phyloP scores from a whole-genome alignment of 2,113 vertebrate genomes.

The Euleptes europaea region DNA sequence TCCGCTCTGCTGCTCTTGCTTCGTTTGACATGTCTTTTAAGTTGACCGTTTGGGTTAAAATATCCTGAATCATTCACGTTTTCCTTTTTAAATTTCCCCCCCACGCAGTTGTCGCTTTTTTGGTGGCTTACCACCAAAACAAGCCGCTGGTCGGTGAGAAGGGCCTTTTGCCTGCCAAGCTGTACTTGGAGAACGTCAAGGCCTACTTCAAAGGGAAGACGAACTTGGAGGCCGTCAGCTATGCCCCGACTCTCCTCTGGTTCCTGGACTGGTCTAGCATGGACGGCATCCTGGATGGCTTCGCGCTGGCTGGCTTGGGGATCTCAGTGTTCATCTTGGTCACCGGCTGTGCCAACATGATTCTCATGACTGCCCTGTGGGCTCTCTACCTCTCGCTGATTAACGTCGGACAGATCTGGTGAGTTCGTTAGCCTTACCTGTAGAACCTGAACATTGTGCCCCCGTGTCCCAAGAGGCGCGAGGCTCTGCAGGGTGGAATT shows the following conservation, averaged over 20 bases:
- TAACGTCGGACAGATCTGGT: conserved; percentile 95
- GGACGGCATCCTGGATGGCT: conserved; percentile 83
- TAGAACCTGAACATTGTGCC: too few relatives aligned
- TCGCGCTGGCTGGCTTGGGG: conserved; percentile 82
- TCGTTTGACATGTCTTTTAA: too few relatives aligned
- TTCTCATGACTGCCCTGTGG: conserved; percentile 90
- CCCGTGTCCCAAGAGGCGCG: too few relatives aligned
- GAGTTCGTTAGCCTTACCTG: conserved; percentile 52
- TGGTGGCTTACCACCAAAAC: conserved; percentile 90
- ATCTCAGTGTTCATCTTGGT: conserved; percentile 81
- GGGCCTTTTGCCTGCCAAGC: conserved; percentile 85
- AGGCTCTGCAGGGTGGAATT: too few relatives aligned
- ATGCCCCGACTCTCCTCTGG: conserved; percentile 87
- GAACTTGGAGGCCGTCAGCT: conserved; percentile 76
- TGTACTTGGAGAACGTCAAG: conserved; percentile 83
- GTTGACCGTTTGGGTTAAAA: neutral
- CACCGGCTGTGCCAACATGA: conserved; percentile 89
- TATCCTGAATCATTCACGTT: neutral
- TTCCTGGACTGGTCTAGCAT: conserved; percentile 88
- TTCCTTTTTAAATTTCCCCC: rapidly evolving
- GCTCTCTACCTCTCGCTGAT: conserved; percentile 90
- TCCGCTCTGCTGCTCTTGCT: too few relatives aligned
- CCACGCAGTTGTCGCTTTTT: conserved; percentile 88
- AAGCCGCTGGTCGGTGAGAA: conserved; percentile 90
- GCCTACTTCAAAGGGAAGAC: conserved; percentile 83